Percentiles rank a stretch among this genome's conserved stretches.
Evolutionary conservation across 2,797 vertebrate species (phyloP).

Genomic region (Gadopsis bispinosus): DNA sequence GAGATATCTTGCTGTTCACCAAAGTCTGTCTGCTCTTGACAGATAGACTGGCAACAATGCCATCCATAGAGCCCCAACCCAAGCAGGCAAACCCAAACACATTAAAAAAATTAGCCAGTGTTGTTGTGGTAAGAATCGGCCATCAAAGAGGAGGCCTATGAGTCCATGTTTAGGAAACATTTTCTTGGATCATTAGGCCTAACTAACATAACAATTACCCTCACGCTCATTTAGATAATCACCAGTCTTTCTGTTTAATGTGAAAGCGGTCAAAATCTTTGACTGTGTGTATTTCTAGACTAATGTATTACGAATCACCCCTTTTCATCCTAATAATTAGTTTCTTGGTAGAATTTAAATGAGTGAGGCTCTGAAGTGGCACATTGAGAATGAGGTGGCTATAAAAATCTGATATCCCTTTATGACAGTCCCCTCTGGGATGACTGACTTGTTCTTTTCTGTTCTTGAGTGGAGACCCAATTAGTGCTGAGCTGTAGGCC

Average conservation of each 20-base stretch:
- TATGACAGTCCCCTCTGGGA: constrained; percentile 20
- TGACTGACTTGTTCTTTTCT: constrained; percentile 32
- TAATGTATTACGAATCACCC: background rate
- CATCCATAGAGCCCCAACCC: background rate
- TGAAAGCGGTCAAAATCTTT: background rate
- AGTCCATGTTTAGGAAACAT: background rate
- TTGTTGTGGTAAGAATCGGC: background rate
- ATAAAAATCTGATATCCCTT: constrained; percentile 34
- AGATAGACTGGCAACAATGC: background rate
- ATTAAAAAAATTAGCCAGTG: background rate
- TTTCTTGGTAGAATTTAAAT: background rate
- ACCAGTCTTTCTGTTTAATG: background rate
- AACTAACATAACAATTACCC: background rate
- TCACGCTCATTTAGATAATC: background rate
- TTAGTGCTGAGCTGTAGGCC: constrained; percentile 52
- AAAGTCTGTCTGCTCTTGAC: background rate
- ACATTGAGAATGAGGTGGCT: background rate
- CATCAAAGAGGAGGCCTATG: background rate
- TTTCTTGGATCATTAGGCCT: background rate
- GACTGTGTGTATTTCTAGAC: background rate
- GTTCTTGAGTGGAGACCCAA: constrained; percentile 43
- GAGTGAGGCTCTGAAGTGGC: constrained; percentile 2
- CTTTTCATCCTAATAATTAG: constrained; percentile 3
- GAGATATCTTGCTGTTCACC: background rate
- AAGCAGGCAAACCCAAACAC: background rate